Percentiles rank a stretch among this genome's conserved stretches.
Evolutionary conservation across 2,888 invertebrate species (phyloP).

Genomic region (Heterodera filipjevi): DNA sequence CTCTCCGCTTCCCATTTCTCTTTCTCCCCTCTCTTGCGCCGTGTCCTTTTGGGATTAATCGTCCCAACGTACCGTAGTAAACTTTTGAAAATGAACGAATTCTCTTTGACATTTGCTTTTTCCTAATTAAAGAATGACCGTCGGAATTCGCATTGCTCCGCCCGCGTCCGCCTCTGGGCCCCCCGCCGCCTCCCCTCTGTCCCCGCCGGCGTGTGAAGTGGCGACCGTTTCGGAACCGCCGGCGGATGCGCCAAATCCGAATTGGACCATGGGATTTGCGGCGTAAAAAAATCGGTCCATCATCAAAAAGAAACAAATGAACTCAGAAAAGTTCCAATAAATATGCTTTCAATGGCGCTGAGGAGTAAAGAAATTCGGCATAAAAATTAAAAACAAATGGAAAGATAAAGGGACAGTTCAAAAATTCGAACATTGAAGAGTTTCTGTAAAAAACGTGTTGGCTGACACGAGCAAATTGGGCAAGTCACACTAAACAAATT

Average conservation of each 20-base stretch:
- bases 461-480: too few relatives aligned
- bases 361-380: not conserved
- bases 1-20: not conserved
- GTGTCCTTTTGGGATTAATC: not conserved
- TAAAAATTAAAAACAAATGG: too few relatives aligned
- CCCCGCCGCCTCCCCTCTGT: conserved; percentile 8
- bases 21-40: not conserved
- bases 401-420: too few relatives aligned
- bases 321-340: not conserved
- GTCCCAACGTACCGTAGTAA: not conserved
- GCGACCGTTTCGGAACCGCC: not conserved
- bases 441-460: too few relatives aligned
- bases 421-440: too few relatives aligned
- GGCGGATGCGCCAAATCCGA: not conserved
- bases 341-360: not conserved
- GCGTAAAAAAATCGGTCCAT: conserved; percentile 20
- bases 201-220: not conserved
- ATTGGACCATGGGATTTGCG: not conserved
- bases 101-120: not conserved
- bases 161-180: not conserved
- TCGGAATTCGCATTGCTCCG: conserved; percentile 10
- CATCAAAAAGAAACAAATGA: not conserved
- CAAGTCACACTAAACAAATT: too few relatives aligned
- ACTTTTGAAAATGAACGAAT: not conserved
- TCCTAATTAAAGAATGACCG: not conserved